These are phyloP conservation scores for Anisognathus igniventris DNA, from an alignment of 2,797 vertebrate genomes.

Conservation along the genomic window DNA sequence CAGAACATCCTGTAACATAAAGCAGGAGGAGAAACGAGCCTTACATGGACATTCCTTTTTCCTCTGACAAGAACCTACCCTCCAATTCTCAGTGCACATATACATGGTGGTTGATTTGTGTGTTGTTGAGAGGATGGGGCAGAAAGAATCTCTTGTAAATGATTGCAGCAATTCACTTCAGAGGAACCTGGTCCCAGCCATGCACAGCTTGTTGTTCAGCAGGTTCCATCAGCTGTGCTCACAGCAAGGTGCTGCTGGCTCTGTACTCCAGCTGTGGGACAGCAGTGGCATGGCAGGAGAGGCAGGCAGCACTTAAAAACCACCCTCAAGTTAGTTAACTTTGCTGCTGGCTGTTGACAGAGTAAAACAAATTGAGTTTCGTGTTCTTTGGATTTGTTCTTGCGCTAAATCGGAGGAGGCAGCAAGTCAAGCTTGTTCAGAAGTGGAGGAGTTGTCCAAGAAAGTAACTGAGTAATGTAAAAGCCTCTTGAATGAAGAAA, in stretches of 20 bases:
- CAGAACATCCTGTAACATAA: slow-evolving; percentile 47
- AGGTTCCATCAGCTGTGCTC: not conserved
- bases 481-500: not conserved
- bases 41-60: slow-evolving; percentile 58
- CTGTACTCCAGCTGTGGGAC: not conserved
- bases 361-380: not conserved
- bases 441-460: not conserved
- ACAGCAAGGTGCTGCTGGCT: not conserved
- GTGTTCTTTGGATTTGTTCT: not conserved
- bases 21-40: slow-evolving; percentile 34
- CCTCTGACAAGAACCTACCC: not conserved
- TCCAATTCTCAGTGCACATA: not conserved
- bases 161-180: not conserved
- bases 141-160: not conserved
- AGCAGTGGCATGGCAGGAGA: not conserved
- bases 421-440: not conserved
- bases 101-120: not conserved
- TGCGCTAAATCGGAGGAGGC: not conserved
- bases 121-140: not conserved
- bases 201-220: not conserved
- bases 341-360: not conserved
- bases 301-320: not conserved
- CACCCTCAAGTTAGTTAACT: not conserved
- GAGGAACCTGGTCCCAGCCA: not conserved
- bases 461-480: not conserved